Evolutionary conservation across 2,113 vertebrate genomes (phyloP), one percentile per base, ranked within the genome.

Genomic region (Murina feae): DNA sequence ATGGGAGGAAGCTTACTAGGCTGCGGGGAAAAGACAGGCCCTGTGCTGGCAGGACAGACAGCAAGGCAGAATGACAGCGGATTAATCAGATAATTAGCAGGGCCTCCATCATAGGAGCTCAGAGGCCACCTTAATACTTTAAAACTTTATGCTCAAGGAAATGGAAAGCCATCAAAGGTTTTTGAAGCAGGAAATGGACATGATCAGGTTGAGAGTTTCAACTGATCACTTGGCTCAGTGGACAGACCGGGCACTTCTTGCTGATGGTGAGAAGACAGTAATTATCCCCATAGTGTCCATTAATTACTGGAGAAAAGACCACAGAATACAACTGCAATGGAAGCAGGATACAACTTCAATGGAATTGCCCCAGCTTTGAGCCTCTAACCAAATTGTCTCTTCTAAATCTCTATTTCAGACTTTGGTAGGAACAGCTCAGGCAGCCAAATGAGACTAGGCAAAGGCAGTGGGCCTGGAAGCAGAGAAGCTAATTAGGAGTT

Each of bases 61-160:
- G 16, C 23, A 71, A 93, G 86, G 2, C 44, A 58, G 7, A 47
- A 30, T 18, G 16, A 1, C 23, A 2, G 37, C 2, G 1, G 2
- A 55, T 11, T 16, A 28, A 14, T 25, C 30, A 66, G 3, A 42
- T 25, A 53, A 28, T 28, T 55, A 55, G 8, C 39, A 42, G 20
- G 16, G 23, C 1, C 18, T 74, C 28, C 35, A 3, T 47, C 23
- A 3, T 0, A 30, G 55, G 12, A 5, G 9, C 13, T 68, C 20
- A 44, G 53, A 42, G 18, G 4, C 2, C 20, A 16, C 35, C 39
- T 78, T 28, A 9, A 42, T 66, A 30, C 76, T 75, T 83, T 30
- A 72, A 20, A 69, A 65, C 32, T 42, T 75, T 4, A 66, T 37
- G 16, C 11, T 49, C 20, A 87, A 80, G 60, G 10, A 69, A 86